Percentiles rank a stretch among this genome's conserved stretches.
These are phyloP conservation scores for Porites australiensis DNA, from an alignment of 64 coral and sea anemone genomes.

Conservation along the genomic window DNA sequence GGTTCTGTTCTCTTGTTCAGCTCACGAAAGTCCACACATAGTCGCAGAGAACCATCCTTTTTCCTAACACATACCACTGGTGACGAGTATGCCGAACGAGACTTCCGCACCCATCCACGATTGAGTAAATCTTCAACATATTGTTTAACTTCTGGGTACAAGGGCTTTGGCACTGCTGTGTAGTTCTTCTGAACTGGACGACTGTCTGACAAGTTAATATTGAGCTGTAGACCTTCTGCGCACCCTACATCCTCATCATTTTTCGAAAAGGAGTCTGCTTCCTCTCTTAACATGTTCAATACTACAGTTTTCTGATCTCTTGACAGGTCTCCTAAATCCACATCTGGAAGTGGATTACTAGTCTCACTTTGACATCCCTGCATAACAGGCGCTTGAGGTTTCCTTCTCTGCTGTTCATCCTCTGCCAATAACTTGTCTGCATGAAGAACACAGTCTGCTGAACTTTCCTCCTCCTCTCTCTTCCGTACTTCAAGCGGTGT, in stretches of 20 bases:
- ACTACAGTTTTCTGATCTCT: slow-evolving; percentile 27
- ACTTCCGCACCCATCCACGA: slow-evolving; percentile 33
- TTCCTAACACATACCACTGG: slow-evolving; percentile 48
- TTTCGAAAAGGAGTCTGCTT: too few species aligned
- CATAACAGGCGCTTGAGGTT: neutral
- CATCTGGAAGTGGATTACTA: neutral
- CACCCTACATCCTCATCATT: slow-evolving; percentile 39
- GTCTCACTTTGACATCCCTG: neutral
- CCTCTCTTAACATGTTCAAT: slow-evolving; percentile 12
- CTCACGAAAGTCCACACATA: slow-evolving; percentile 54
- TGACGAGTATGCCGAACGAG: slow-evolving; percentile 57
- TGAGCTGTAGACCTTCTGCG: slow-evolving; percentile 24
- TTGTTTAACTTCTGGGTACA: slow-evolving; percentile 48
- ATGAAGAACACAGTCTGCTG: neutral
- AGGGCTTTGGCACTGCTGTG: slow-evolving; percentile 30
- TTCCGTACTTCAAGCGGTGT: slow-evolving; percentile 33
- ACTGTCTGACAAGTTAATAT: slow-evolving; percentile 27
- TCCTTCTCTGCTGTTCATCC: neutral
- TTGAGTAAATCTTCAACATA: slow-evolving; percentile 65
- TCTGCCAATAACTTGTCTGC: neutral
- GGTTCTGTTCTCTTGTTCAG: slow-evolving; percentile 44
- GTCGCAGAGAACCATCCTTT: slow-evolving; percentile 33
- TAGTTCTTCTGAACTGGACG: slow-evolving; percentile 44
- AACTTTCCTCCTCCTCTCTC: neutral
- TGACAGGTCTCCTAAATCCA: slow-evolving; percentile 15